A percentile compares a stretch with the other conserved stretches of the same genome.
These are phyloP conservation scores for Ectobius pallidus DNA, from an alignment of 2,888 invertebrate genomes.

Conservation along the genomic window DNA sequence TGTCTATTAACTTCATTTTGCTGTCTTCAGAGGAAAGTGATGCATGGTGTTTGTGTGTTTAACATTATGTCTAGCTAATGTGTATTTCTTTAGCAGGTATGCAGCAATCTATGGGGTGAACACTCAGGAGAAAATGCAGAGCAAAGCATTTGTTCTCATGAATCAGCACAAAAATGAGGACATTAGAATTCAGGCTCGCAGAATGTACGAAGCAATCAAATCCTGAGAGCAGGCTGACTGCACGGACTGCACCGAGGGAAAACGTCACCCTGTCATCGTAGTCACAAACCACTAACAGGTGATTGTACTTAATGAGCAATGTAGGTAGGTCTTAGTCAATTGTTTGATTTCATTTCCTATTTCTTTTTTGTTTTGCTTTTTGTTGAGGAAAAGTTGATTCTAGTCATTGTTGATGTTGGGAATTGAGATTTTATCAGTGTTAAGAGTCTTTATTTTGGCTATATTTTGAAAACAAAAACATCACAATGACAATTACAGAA, in stretches of 20 bases:
- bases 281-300: conserved; percentile 41
- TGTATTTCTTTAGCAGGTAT: conserved; percentile 51
- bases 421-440: conserved; percentile 36
- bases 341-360: not conserved
- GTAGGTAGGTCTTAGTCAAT: not conserved
- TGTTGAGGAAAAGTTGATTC: conserved; percentile 3
- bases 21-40: no score
- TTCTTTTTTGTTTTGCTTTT: conserved; percentile 16
- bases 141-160: conserved; percentile 52
- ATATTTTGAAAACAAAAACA: not conserved
- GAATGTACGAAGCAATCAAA: conserved; percentile 50
- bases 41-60: no score
- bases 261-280: conserved; percentile 40
- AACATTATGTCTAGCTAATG: no score
- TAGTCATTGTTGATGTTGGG: conserved; percentile 37
- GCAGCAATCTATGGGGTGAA: conserved; percentile 56
- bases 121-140: conserved; percentile 52
- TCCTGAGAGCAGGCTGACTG: conserved; percentile 45
- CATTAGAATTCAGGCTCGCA: conserved; percentile 51
- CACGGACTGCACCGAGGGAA: conserved; percentile 28
- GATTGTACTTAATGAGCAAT: not conserved
- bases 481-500: conserved; percentile 13
- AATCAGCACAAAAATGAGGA: conserved; percentile 53
- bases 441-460: not conserved
- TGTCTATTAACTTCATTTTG: no score